A percentile compares a stretch with the other conserved stretches of the same genome.
phyloP scores from a whole-genome alignment of 2,888 invertebrate genomes.

The Carcina quercana region DNA sequence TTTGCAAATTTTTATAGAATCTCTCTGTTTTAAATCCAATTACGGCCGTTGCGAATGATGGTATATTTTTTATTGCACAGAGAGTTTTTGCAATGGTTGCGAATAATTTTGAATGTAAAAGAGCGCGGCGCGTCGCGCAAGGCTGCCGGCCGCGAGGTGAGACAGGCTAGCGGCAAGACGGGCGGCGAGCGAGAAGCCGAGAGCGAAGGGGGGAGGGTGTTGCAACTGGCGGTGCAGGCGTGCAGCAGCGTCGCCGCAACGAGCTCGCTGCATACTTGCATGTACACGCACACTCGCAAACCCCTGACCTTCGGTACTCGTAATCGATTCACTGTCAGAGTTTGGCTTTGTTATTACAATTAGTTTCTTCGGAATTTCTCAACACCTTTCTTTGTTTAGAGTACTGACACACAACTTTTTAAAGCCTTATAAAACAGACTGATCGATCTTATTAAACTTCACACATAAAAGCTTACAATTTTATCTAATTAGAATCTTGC shows the following conservation, averaged over 20 bases:
- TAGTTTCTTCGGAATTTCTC: slow-evolving; percentile 33
- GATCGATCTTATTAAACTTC: no score
- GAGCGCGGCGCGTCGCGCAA: slow-evolving; percentile 75
- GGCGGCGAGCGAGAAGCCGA: slow-evolving; percentile 69
- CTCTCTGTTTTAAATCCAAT: slow-evolving; percentile 58
- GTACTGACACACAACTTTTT: no score
- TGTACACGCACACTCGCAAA: slow-evolving; percentile 65
- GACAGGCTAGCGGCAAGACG: slow-evolving; percentile 74
- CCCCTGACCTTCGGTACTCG: slow-evolving; percentile 66
- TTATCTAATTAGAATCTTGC: no score
- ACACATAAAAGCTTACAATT: no score
- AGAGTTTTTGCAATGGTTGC: slow-evolving; percentile 73
- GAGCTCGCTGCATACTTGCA: slow-evolving; percentile 74
- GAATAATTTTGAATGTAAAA: slow-evolving; percentile 74
- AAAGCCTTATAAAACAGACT: no score
- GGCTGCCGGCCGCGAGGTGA: slow-evolving; percentile 75
- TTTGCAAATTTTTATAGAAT: slow-evolving; percentile 45
- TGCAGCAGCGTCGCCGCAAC: slow-evolving; percentile 72
- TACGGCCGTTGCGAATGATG: slow-evolving; percentile 52
- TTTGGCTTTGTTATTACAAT: slow-evolving; percentile 58
- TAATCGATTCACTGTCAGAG: slow-evolving; percentile 62
- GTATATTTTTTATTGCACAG: slow-evolving; percentile 68
- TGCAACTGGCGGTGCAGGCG: slow-evolving; percentile 73
- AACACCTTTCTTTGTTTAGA: slow-evolving; percentile 20
- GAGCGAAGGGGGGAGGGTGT: slow-evolving; percentile 73